phyloP scores from a whole-genome alignment of 1,140 invertebrate species.

The Ptiloglossa arizonensis region DNA sequence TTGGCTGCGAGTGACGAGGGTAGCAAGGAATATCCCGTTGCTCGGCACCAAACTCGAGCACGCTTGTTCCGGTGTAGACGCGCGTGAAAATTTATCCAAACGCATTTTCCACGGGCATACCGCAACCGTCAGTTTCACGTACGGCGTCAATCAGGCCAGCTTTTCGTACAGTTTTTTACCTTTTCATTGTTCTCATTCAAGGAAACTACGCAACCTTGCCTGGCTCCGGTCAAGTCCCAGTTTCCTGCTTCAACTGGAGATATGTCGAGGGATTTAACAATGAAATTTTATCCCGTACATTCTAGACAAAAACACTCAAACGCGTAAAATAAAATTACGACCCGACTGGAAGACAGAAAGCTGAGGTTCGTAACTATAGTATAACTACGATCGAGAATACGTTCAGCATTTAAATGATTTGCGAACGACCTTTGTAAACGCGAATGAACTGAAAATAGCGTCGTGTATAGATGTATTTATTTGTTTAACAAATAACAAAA shows the following conservation, averaged over 20 bases:
- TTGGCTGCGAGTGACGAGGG: background rate
- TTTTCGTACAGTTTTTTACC: background rate
- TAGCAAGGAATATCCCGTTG: background rate
- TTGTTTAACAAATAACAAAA: too few species aligned
- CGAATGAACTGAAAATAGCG: too few species aligned
- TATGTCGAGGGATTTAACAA: background rate
- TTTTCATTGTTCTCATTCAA: background rate
- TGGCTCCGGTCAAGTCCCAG: background rate
- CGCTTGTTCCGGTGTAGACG: background rate
- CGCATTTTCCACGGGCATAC: background rate
- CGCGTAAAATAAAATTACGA: background rate
- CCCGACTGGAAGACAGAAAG: too few species aligned
- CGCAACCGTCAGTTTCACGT: background rate
- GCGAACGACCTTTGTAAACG: too few species aligned
- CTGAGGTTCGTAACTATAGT: too few species aligned
- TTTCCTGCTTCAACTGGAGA: background rate
- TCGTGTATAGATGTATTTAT: too few species aligned
- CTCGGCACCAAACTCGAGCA: background rate
- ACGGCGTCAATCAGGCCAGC: background rate
- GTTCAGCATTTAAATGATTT: too few species aligned
- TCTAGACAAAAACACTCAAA: too few species aligned
- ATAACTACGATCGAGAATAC: too few species aligned
- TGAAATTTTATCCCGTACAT: background rate
- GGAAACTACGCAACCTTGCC: background rate
- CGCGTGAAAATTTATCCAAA: constrained; percentile 9